phyloP scores from a whole-genome alignment of 2,888 invertebrate species.

The Drosophila fulvimacula region DNA sequence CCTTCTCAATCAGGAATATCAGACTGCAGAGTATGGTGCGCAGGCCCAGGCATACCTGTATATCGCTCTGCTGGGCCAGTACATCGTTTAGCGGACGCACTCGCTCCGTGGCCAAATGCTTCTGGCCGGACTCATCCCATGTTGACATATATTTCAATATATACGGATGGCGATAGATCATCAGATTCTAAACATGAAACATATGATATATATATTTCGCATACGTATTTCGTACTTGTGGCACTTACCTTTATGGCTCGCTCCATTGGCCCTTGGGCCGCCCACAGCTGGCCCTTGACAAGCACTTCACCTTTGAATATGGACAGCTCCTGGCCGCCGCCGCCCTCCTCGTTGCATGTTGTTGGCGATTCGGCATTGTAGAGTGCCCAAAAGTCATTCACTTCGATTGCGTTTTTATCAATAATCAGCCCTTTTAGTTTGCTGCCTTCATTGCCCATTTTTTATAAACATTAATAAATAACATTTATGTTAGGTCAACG shows the following conservation, averaged over 20 bases:
- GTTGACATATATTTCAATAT: slow-evolving; percentile 93
- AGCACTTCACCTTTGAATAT: slow-evolving; percentile 90
- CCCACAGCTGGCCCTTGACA: slow-evolving; percentile 88
- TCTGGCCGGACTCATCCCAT: slow-evolving; percentile 91
- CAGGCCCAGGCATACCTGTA: slow-evolving; percentile 94
- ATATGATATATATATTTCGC: too few species aligned
- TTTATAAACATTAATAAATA: slow-evolving; percentile 31
- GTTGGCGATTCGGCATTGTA: slow-evolving; percentile 84
- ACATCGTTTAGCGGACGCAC: slow-evolving; percentile 90
- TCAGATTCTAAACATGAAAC: slow-evolving; percentile 84
- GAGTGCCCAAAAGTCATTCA: slow-evolving; percentile 92
- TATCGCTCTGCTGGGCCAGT: slow-evolving; percentile 88
- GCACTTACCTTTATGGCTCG: slow-evolving; percentile 90
- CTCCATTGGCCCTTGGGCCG: slow-evolving; percentile 88
- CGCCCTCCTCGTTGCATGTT: slow-evolving; percentile 85
- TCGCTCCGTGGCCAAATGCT: slow-evolving; percentile 92
- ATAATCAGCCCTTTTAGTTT: slow-evolving; percentile 90
- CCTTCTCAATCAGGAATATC: slow-evolving; percentile 93
- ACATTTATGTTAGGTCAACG: slow-evolving; percentile 22
- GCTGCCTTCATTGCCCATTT: slow-evolving; percentile 92
- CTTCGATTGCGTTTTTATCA: slow-evolving; percentile 89
- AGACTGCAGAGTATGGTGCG: slow-evolving; percentile 92
- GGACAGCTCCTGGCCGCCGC: slow-evolving; percentile 87
- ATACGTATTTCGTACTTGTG: background rate
- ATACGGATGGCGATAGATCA: slow-evolving; percentile 94